phyloP scores from a whole-genome alignment of 1,140 invertebrate genomes.

The Ylistrum balloti region DNA sequence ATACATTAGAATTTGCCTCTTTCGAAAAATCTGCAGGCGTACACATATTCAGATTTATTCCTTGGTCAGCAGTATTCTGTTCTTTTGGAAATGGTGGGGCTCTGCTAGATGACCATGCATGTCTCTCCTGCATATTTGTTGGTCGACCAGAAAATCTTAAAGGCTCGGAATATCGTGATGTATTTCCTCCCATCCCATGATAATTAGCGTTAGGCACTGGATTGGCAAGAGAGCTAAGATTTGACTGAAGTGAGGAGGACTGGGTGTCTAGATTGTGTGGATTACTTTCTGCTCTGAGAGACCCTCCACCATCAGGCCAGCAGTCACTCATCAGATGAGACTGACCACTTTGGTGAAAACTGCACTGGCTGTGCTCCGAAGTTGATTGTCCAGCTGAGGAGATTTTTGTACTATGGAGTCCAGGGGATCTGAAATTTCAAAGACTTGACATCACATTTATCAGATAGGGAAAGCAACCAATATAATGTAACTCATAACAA shows the following conservation, averaged over 20 bases:
- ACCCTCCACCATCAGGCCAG: neutral
- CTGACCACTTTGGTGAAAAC: neutral
- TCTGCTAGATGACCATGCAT: neutral
- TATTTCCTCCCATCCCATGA: neutral
- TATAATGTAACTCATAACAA: no score
- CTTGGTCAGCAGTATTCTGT: neutral
- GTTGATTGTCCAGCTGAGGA: neutral
- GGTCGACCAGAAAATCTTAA: neutral
- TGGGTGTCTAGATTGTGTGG: neutral
- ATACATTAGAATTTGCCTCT: neutral
- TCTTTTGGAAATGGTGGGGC: neutral
- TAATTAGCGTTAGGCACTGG: slow-evolving; percentile 25
- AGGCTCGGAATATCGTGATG: neutral
- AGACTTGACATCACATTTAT: neutral
- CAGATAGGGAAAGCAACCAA: no score
- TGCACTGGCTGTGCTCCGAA: neutral
- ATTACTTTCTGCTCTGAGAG: neutral
- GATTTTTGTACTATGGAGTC: neutral
- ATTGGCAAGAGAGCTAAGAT: neutral
- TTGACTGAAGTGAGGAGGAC: neutral
- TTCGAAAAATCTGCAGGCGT: neutral
- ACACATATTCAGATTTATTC: neutral
- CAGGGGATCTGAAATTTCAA: neutral
- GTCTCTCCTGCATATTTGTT: neutral
- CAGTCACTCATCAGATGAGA: neutral